phyloP scores from a whole-genome alignment of 2,888 invertebrate species.

The Agonopterix alstromeriana region DNA sequence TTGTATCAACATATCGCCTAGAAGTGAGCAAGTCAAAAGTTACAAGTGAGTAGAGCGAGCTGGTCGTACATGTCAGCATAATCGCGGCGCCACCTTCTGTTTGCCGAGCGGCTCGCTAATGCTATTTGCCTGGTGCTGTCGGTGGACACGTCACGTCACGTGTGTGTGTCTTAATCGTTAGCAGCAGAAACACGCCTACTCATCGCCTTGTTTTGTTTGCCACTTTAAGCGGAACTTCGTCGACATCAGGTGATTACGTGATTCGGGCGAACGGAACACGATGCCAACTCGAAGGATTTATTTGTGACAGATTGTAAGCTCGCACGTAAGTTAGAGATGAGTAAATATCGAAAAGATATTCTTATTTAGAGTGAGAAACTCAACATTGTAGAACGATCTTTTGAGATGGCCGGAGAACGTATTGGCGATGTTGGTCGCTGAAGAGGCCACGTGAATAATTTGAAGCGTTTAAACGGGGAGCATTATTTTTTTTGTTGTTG shows the following conservation, averaged over 20 bases:
- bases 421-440: conserved; percentile 33
- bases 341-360: conserved; percentile 45
- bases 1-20: conserved; percentile 41
- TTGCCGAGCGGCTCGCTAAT: conserved; percentile 61
- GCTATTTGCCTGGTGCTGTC: conserved; percentile 53
- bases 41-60: conserved; percentile 20
- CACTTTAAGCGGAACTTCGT: conserved; percentile 53
- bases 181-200: conserved; percentile 54
- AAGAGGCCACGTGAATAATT: conserved; percentile 30
- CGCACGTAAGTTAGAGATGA: conserved; percentile 31
- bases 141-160: conserved; percentile 53
- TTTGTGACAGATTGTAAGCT: conserved; percentile 41
- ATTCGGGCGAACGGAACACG: conserved; percentile 29
- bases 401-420: conserved; percentile 29
- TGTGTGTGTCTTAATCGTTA: conserved; percentile 70
- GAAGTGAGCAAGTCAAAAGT: conserved; percentile 35
- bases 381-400: conserved; percentile 36
- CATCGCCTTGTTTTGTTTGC: conserved; percentile 58
- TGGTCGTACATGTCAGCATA: conserved; percentile 46
- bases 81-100: conserved; percentile 57
- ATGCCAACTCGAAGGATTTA: conserved; percentile 37
- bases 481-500: conserved; percentile 28
- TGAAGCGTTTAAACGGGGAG: conserved; percentile 24
- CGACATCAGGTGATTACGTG: conserved; percentile 49
- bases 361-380: conserved; percentile 30